Evolutionary conservation across 2,113 vertebrate genomes (phyloP), one percentile per base, ranked within the genome.

Genomic region (Scartelaos histophorus): DNA sequence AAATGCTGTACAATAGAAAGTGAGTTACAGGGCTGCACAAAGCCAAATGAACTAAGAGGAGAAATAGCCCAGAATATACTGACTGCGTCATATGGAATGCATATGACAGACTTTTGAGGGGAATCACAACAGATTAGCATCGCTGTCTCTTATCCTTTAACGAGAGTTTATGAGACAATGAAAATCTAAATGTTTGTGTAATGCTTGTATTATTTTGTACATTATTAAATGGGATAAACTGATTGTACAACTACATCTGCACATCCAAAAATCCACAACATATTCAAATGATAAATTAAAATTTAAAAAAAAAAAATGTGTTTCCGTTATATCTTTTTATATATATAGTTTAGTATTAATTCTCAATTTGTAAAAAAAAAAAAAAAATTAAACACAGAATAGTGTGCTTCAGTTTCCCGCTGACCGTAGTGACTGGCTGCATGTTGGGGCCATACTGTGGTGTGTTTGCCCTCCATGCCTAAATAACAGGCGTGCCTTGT

Each of bases 401-500:
- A n/a, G 34, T 61, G 79, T 85, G 75, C 84, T 89, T 82, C 81
- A 87, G 75, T 85, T 89, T 82, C 66, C 77, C 71, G 84, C 69
- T 77, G 60, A 57, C 81, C 80, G 81, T 82, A 75, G 71, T 85
- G 79, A 67, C 53, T 73, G 73, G 58, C 69, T 80, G 74, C 82
- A 85, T 69, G 73, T 74, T 74, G 72, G 74, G 71, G 74, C 83
- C 87, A 82, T 85, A 83, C 78, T 82, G 62, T 81, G 74, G 43
- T 11, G 75, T 92, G 86, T 90, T 90, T 91, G 87, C 83, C 77
- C 79, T 84, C 82, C 82, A 66, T 87, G 69, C 86, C 85, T 85
- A 92, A 93, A 93, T 92, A 91, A 92, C 90, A 92, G 88, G 85
- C 88, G 84, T 86, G 89, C 90, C 89, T 90, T 78, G 85, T 89